Evolutionary conservation across 1,140 invertebrate species (phyloP).

Genomic region (Lanistes nyassanus): DNA sequence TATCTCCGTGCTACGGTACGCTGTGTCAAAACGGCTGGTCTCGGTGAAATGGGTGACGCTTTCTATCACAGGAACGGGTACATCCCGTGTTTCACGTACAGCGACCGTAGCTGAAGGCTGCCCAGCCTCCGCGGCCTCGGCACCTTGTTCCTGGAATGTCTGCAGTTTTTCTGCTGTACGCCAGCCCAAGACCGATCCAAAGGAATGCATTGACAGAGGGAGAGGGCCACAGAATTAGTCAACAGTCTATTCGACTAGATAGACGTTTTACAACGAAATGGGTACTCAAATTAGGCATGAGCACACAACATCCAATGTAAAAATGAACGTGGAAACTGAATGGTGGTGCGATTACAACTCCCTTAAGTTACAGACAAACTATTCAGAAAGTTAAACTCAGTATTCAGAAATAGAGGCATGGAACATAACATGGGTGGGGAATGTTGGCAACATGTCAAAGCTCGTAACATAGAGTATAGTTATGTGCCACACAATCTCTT

Average conservation of each 20-base stretch:
- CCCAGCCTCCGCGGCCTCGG: neutral
- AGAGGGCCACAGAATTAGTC: slow-evolving; percentile 41
- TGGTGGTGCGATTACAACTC: too few species aligned
- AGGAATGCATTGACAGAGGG: slow-evolving; percentile 44
- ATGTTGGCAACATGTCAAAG: too few species aligned
- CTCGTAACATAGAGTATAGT: too few species aligned
- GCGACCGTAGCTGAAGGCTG: neutral
- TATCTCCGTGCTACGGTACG: slow-evolving; percentile 20
- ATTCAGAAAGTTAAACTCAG: too few species aligned
- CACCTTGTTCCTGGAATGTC: slow-evolving; percentile 9
- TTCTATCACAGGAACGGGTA: slow-evolving; percentile 5
- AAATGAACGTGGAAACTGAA: neutral
- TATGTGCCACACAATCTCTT: too few species aligned
- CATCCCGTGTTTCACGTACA: neutral
- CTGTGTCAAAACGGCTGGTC: slow-evolving; percentile 6
- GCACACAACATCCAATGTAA: slow-evolving; percentile 12
- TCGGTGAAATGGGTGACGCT: neutral
- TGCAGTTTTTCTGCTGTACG: slow-evolving; percentile 33
- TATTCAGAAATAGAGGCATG: too few species aligned
- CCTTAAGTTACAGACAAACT: too few species aligned
- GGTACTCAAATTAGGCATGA: slow-evolving; percentile 8
- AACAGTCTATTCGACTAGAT: neutral
- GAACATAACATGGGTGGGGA: too few species aligned
- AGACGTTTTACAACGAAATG: slow-evolving; percentile 1
- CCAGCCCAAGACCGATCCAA: slow-evolving; percentile 39